These are phyloP conservation scores for Nylanderia fulva DNA, from an alignment of 1,140 invertebrate species.

Conservation along the genomic window DNA sequence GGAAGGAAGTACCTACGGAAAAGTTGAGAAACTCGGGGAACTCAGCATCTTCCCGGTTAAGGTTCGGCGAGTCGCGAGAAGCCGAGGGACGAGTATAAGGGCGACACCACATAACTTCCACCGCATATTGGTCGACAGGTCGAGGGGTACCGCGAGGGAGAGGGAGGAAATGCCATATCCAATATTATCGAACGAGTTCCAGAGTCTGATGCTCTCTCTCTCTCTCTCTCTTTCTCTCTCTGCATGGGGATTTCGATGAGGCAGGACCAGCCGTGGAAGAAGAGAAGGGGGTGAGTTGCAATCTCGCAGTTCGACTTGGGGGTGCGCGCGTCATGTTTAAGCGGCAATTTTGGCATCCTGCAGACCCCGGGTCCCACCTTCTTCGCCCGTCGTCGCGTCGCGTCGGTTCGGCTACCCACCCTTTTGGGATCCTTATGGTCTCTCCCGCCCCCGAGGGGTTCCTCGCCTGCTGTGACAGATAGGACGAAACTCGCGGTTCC, in stretches of 20 bases:
- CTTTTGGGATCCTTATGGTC: conserved; percentile 70
- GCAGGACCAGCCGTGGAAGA: conserved; percentile 30
- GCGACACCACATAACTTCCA: conserved; percentile 69
- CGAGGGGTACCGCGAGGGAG: no score
- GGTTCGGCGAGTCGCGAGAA: conserved; percentile 5
- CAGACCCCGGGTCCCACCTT: conserved; percentile 10
- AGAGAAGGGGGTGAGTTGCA: conserved; percentile 47
- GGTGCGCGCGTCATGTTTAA: conserved; percentile 75
- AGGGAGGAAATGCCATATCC: conserved; percentile 68
- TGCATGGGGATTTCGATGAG: conserved; percentile 65
- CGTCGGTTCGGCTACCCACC: conserved; percentile 45
- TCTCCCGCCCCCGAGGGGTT: no score
- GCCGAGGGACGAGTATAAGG: conserved; percentile 50
- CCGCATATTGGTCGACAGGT: conserved; percentile 70
- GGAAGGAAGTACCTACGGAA: conserved; percentile 62
- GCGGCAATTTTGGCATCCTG: conserved; percentile 72
- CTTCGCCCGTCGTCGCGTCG: conserved; percentile 36
- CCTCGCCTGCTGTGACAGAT: conserved; percentile 72
- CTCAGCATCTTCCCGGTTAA: conserved; percentile 67
- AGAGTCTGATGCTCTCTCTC: conserved; percentile 57
- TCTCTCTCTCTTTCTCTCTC: no score
- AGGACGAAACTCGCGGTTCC: conserved; percentile 67
- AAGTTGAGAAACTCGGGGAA: conserved; percentile 75
- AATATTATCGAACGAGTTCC: conserved; percentile 74
- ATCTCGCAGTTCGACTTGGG: conserved; percentile 73